Conservation (phyloP, 2,888 invertebrate genomes). For the Cataglyphis rosenhaueri region DNA sequence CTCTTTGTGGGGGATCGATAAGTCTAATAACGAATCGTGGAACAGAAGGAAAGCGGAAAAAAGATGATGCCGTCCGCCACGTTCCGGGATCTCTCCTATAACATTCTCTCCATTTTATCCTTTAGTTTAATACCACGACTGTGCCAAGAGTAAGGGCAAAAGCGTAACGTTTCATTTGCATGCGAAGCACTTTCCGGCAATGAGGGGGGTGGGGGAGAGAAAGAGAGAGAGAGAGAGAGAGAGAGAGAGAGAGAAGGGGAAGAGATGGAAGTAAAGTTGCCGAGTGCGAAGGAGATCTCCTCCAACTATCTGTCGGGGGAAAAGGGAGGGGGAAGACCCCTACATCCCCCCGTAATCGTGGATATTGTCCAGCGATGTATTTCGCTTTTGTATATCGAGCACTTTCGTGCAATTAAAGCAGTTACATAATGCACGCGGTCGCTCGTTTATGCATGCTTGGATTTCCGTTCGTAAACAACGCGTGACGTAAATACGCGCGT, state of each 20-base stretch:
- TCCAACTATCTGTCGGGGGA: not conserved
- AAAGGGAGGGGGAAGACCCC: too few species aligned
- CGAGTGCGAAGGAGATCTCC: not conserved
- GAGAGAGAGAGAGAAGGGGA: not conserved
- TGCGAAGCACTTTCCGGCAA: slow-evolving; percentile 57
- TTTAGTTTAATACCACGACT: slow-evolving; percentile 51
- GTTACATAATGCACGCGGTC: slow-evolving; percentile 45
- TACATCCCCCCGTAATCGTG: not conserved
- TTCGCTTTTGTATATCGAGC: slow-evolving; percentile 39
- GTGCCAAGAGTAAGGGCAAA: slow-evolving; percentile 49
- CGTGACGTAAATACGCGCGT: slow-evolving; percentile 50
- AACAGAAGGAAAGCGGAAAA: slow-evolving; percentile 16
- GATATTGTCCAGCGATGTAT: slow-evolving; percentile 22
- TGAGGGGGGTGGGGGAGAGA: not conserved
- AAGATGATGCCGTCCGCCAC: not conserved
- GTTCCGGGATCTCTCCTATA: slow-evolving; percentile 22
- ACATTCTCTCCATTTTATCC: slow-evolving; percentile 65
- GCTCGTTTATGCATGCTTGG: slow-evolving; percentile 17
- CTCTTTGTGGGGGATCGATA: slow-evolving; percentile 52
- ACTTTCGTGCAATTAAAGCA: slow-evolving; percentile 55
- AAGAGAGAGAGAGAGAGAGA: not conserved
- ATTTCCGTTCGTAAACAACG: slow-evolving; percentile 43
- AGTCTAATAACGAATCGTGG: slow-evolving; percentile 58
- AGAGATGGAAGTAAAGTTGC: slow-evolving; percentile 15
- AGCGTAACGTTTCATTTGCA: slow-evolving; percentile 68